Percentiles rank a stretch among this genome's conserved stretches.
Evolutionary conservation across 1,140 invertebrate species (phyloP).

Genomic region (Diabrotica undecimpunctata): DNA sequence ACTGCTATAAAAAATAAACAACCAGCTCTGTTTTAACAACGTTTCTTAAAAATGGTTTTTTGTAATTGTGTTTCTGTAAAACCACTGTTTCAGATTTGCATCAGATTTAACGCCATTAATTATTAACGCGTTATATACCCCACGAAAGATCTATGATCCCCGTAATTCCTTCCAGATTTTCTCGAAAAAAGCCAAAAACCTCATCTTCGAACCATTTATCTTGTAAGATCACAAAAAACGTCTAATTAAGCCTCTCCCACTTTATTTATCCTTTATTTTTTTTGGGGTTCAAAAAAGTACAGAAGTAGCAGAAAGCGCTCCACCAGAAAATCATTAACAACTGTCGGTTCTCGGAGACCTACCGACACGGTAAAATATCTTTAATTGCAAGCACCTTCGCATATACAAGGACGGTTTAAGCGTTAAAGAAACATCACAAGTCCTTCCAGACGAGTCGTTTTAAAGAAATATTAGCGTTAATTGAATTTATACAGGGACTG

Average conservation of each 20-base stretch:
- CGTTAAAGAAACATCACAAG: too few species aligned
- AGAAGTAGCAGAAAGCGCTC: conserved; percentile 13
- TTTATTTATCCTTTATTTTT: background rate
- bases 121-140: too few species aligned
- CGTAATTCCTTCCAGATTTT: background rate
- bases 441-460: too few species aligned
- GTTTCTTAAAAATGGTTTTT: too few species aligned
- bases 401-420: background rate
- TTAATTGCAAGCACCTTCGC: conserved; percentile 20
- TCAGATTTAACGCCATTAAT: too few species aligned
- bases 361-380: conserved; percentile 13
- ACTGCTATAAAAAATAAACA: too few species aligned
- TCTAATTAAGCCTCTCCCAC: background rate
- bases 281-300: conserved; percentile 5
- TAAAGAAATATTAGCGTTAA: too few species aligned
- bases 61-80: too few species aligned
- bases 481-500: too few species aligned
- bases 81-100: too few species aligned
- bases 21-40: too few species aligned
- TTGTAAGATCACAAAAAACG: background rate
- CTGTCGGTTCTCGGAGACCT: background rate
- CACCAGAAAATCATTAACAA: conserved; percentile 22
- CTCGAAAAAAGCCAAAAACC: background rate
- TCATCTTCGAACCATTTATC: background rate
- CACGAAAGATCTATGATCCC: background rate